phyloP scores from a whole-genome alignment of 1,140 invertebrate species.

The Yoshiicerus persimilis region DNA sequence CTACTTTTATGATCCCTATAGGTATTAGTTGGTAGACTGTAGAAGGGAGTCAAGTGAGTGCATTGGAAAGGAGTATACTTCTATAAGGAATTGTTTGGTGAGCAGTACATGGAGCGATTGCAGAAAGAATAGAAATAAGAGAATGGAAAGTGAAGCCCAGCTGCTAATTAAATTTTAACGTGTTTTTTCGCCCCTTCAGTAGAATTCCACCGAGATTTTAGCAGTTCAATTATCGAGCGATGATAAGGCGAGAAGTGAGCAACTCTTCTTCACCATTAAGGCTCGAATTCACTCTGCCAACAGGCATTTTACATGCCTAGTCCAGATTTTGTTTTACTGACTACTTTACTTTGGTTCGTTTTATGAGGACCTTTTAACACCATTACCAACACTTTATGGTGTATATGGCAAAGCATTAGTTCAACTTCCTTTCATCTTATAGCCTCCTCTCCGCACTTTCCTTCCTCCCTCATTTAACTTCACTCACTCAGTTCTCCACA shows the following conservation, averaged over 20 bases:
- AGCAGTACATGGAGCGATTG: background rate
- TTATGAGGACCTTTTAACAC: slow-evolving; percentile 48
- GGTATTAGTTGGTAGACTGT: background rate
- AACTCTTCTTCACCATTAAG: slow-evolving; percentile 21
- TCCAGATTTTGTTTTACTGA: slow-evolving; percentile 26
- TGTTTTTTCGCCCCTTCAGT: slow-evolving; percentile 43
- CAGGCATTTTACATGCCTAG: background rate
- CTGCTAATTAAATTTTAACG: slow-evolving; percentile 49
- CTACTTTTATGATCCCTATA: background rate
- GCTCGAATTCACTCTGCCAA: background rate
- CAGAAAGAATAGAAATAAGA: background rate
- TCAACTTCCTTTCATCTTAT: slow-evolving; percentile 1
- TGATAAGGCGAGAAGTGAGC: slow-evolving; percentile 47
- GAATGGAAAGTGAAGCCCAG: slow-evolving; percentile 3
- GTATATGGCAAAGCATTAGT: slow-evolving; percentile 11
- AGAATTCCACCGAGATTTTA: slow-evolving; percentile 48
- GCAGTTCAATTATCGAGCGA: slow-evolving; percentile 48
- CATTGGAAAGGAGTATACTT: background rate
- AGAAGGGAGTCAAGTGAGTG: background rate
- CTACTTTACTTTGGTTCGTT: slow-evolving; percentile 36
- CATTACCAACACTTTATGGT: slow-evolving; percentile 40
- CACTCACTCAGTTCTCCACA: background rate
- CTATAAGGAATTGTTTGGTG: background rate
- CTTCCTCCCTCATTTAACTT: background rate
- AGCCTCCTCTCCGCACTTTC: background rate